phyloP scores from a whole-genome alignment of 2,888 invertebrate species.

The Petrolisthes cinctipes region DNA sequence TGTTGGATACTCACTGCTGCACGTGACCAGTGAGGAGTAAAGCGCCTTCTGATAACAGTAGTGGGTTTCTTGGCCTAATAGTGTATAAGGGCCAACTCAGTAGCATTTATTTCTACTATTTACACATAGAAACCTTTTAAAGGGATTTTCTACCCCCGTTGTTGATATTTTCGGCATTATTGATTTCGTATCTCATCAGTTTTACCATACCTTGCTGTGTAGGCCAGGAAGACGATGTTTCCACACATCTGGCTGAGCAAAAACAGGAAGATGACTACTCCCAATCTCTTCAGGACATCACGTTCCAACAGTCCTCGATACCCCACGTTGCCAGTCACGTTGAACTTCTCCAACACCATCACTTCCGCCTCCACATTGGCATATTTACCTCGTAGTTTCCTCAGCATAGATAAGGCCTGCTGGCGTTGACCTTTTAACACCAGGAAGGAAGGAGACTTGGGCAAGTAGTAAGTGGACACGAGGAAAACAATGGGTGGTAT shows the following conservation, averaged over 20 bases:
- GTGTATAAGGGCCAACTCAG: no score
- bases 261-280: slow-evolving; percentile 35
- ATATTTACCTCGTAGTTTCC: slow-evolving; percentile 32
- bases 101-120: no score
- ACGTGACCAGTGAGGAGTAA: no score
- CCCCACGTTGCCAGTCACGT: slow-evolving; percentile 17
- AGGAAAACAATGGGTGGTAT: slow-evolving; percentile 16
- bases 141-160: no score
- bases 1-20: no score
- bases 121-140: no score
- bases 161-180: no score
- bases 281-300: slow-evolving; percentile 40
- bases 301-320: slow-evolving; percentile 33
- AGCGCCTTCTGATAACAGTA: no score
- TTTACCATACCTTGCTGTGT: slow-evolving; percentile 25
- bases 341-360: slow-evolving; percentile 32
- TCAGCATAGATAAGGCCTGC: slow-evolving; percentile 30
- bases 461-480: slow-evolving; percentile 21
- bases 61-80: no score
- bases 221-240: slow-evolving; percentile 51
- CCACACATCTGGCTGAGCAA: slow-evolving; percentile 48
- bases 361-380: slow-evolving; percentile 44
- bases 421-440: slow-evolving; percentile 30
- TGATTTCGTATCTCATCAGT: no score
- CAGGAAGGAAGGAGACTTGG: slow-evolving; percentile 46